Evolutionary conservation across 2,888 invertebrate genomes (phyloP), one percentile per base, ranked within the genome.

Genomic region (Neelides folsomi): DNA sequence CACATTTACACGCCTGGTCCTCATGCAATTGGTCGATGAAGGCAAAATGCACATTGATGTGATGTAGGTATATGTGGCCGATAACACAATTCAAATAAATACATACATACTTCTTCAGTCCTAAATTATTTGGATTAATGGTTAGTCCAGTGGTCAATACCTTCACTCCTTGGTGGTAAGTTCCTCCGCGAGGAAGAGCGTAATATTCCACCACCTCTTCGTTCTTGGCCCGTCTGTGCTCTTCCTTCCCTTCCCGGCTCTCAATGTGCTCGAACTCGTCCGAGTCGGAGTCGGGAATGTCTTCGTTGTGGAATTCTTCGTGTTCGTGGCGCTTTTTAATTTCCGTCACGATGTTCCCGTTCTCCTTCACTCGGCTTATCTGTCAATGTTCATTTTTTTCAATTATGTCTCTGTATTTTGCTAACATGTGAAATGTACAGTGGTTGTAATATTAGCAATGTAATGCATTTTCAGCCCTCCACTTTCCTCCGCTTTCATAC

Each of bases 281-380:
- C 53, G 70, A 72, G 39, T 72, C 79, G 66, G 79, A 77, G 62
- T 81, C 79, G 7, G 80, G 79, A 40, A 83, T 71, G 66, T 86
- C 84, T 69, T 84, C 81, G 78, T 87, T 86, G 66, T 82, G 80
- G 52, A 75, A 73, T 69, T 82, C 80, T 72, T 88, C 87, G 76
- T 87, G 86, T 69, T 87, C 84, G 59, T 81, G 81, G 66, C 81
- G 80, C 58, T 81, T 84, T 61, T 65, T 69, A 66, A 59, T 69
- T 74, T 90, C 88, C 8, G 88, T 89, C 62, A 88, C 80, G 66
- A 90, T 79, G 59, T 83, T 81, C 35, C 90, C 90, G 74, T 88
- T 86, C 36, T 82, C 78, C 62, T 81, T 80, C 45, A 85, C 76
- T 44, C 84, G 81, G 67, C 83, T 83, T 57, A 82, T 75, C 70